Base-by-base conservation (phyloP, 92 coral and sea anemone genomes). In the Blastomussa wellsi region DNA sequence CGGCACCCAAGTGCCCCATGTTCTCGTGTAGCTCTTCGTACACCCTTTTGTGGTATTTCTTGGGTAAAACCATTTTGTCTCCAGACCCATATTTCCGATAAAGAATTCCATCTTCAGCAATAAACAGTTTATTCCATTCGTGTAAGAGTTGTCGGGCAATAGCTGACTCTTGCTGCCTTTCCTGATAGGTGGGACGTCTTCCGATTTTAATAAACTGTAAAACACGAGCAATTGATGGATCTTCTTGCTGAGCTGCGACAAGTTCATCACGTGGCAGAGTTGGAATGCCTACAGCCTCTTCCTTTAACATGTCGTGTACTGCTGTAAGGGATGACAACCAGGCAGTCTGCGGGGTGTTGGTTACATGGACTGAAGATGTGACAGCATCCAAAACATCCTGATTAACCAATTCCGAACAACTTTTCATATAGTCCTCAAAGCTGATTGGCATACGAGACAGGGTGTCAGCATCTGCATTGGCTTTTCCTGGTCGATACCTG, bases 371-470 rank as follows among this genome's bases (percentile, higher is more conserved):
- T 5, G 69, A 64, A 32, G 72, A 57, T 0, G 36, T 57, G 26
- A 59, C 49, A 59, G 87, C 84, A 26, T 83, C 28, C 42, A 71
- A 74, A 33, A 39, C 84, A 53, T 83, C 87, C 36, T 84, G 69
- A 62, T 14, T 22, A 19, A 75, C 78, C 29, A 48, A 35, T 51
- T 48, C 77, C 15, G 69, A 70, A 39, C 87, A 84, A 77, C 67
- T 28, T 26, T n/a, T 16, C 87, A 74, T 84, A 48, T 84, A 84
- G 24, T 84, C 71, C 37, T 84, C 84, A 37, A 84, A 72, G 19
- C 79, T 76, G 33, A 84, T 38, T n/a, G 84, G 88, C 84, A 76
- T 84, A 16, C 88, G 81, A 2, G 88, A 84, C 51, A 72, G 65
- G 67, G 81, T 69, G 52, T 81, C 81, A 28, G 86, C 67, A n/a